Conservation (phyloP, 2,888 invertebrate species). For the Antheraea yamamai region DNA sequence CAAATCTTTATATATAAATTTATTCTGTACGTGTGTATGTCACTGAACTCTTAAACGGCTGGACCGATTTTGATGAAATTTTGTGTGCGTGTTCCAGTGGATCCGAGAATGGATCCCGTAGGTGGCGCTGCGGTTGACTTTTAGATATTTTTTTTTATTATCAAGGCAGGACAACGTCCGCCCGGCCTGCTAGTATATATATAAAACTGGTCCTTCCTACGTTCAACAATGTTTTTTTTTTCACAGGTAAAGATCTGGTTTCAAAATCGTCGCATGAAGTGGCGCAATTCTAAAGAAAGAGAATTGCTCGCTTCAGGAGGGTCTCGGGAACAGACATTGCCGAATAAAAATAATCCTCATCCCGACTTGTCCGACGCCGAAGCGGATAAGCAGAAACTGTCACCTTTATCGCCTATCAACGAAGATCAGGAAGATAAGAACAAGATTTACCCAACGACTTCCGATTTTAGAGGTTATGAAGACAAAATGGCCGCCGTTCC, state of each 20-base stretch:
- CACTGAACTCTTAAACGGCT: too few species aligned
- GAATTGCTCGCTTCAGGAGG: conserved; percentile 96
- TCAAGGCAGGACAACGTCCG: too few species aligned
- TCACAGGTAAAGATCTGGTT: conserved; percentile 88
- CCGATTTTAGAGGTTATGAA: conserved; percentile 63
- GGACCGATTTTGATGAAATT: too few species aligned
- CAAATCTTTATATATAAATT: too few species aligned
- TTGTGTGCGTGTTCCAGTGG: too few species aligned
- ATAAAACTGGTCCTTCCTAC: too few species aligned
- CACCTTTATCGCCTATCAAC: conserved; percentile 79
- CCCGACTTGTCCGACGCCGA: conserved; percentile 96
- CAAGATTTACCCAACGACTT: conserved; percentile 62
- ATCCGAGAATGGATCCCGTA: too few species aligned
- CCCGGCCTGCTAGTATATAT: too few species aligned
- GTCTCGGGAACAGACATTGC: conserved; percentile 96
- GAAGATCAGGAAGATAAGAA: conserved; percentile 62
- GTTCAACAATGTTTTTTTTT: background rate
- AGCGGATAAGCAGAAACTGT: conserved; percentile 88
- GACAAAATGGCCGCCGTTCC: conserved; percentile 66
- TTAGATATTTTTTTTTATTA: too few species aligned
- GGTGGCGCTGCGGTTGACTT: too few species aligned
- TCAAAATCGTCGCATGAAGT: conserved; percentile 99
- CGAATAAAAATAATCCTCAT: conserved; percentile 98
- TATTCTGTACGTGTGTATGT: too few species aligned
- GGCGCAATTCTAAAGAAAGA: conserved; percentile 98